These are phyloP conservation scores for Psix sp. DNA, from an alignment of 1,140 invertebrate species.

Conservation along the genomic window DNA sequence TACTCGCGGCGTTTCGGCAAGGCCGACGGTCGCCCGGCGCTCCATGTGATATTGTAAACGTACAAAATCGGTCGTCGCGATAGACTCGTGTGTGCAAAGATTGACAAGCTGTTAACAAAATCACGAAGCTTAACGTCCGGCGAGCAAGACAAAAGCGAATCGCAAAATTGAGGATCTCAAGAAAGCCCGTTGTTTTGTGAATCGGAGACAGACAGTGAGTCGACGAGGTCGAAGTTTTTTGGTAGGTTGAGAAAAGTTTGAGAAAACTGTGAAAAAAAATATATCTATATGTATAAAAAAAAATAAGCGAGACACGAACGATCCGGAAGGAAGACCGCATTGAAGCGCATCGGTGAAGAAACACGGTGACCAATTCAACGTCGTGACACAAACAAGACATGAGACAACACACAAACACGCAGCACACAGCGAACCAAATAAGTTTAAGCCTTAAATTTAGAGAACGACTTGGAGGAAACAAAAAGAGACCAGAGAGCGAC, in stretches of 20 bases:
- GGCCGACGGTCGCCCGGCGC: conserved; percentile 67
- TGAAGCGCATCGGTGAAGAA: conserved; percentile 46
- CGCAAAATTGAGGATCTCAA: conserved; percentile 47
- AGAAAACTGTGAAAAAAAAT: not conserved
- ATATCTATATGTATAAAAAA: no score
- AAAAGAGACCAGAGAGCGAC: conserved; percentile 51
- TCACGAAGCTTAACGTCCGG: conserved; percentile 13
- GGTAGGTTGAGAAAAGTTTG: not conserved
- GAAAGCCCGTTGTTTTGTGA: conserved; percentile 21
- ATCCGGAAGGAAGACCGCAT: conserved; percentile 26
- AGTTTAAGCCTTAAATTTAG: conserved; percentile 70
- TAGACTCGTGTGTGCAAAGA: conserved; percentile 52
- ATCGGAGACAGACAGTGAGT: conserved; percentile 7
- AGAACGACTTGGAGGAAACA: conserved; percentile 39
- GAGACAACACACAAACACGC: conserved; percentile 38
- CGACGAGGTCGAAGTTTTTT: conserved; percentile 34
- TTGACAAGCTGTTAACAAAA: conserved; percentile 37
- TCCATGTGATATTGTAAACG: conserved; percentile 75
- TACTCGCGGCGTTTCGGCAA: conserved; percentile 50
- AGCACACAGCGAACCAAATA: conserved; percentile 62
- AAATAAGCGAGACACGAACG: no score
- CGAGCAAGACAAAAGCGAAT: conserved; percentile 6
- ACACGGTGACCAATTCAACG: conserved; percentile 19
- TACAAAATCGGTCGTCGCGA: conserved; percentile 73
- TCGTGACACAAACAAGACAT: conserved; percentile 25